Percentiles rank a stretch among this genome's conserved stretches.
Evolutionary conservation across 2,113 vertebrate genomes (phyloP).

Genomic region (Scalopus aquaticus): DNA sequence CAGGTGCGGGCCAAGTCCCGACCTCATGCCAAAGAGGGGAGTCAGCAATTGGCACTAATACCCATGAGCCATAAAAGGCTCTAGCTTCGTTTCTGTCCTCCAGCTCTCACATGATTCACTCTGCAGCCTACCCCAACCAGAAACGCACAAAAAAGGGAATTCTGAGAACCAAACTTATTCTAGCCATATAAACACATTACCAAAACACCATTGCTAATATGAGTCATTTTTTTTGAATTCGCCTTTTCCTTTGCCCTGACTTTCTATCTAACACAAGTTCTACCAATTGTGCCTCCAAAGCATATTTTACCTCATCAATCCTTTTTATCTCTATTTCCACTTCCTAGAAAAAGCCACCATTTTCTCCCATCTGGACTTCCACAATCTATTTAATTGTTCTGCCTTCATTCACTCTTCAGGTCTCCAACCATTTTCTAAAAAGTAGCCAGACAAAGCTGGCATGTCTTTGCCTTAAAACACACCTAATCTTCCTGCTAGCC

Average conservation of each 20-base stretch:
- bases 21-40: not conserved
- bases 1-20: not conserved
- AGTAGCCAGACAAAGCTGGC: not conserved
- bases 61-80: not conserved
- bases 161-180: not conserved
- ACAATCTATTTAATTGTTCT: not conserved
- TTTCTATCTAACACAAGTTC: not conserved
- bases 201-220: not conserved
- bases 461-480: not conserved
- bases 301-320: not conserved
- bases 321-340: not conserved
- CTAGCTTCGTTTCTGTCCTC: not conserved
- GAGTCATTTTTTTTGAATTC: not conserved
- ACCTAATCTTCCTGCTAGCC: not conserved
- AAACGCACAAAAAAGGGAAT: not conserved
- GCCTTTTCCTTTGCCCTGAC: not conserved
- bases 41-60: not conserved
- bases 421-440: not conserved
- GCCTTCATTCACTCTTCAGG: not conserved
- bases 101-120: not conserved
- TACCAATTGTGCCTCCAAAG: not conserved
- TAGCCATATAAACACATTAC: not conserved
- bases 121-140: not conserved
- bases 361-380: not conserved
- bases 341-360: not conserved